Evolutionary conservation across 1,140 invertebrate species (phyloP).

Genomic region (Drosophila eugracilis): DNA sequence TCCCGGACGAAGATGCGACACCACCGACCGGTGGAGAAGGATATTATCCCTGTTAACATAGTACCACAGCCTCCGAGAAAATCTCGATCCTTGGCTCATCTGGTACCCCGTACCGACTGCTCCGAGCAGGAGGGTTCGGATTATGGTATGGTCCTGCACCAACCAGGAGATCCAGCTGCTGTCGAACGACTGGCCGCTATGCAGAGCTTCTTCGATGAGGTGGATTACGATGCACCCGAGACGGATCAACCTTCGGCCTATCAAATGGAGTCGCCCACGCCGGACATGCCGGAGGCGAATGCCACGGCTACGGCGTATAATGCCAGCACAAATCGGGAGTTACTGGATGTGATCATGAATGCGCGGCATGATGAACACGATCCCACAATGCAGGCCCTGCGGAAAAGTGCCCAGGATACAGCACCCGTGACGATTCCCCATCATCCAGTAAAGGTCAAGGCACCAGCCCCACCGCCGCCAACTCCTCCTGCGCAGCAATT

Average conservation of each 20-base stretch:
- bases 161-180: constrained; percentile 52
- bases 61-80: constrained; percentile 88
- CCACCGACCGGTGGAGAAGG: constrained; percentile 82
- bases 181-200: constrained; percentile 67
- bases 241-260: constrained; percentile 85
- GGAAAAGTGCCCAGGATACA: constrained; percentile 64
- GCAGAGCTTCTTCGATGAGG: constrained; percentile 84
- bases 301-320: constrained; percentile 82
- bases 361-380: constrained; percentile 85
- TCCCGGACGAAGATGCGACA: constrained; percentile 22
- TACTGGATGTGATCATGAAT: constrained; percentile 86
- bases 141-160: constrained; percentile 72
- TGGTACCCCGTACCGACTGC: constrained; percentile 82
- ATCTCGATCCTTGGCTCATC: constrained; percentile 86
- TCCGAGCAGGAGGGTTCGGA: constrained; percentile 81
- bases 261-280: constrained; percentile 57
- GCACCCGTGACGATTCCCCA: constrained; percentile 1
- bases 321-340: constrained; percentile 86
- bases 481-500: constrained; percentile 85
- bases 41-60: constrained; percentile 88
- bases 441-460: constrained; percentile 23
- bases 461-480: constrained; percentile 48
- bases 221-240: constrained; percentile 85
- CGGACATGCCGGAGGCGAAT: constrained; percentile 85
- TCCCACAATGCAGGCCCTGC: constrained; percentile 82